These are phyloP conservation scores for Drosophila rubida DNA, from an alignment of 2,888 invertebrate genomes.

Conservation along the genomic window DNA sequence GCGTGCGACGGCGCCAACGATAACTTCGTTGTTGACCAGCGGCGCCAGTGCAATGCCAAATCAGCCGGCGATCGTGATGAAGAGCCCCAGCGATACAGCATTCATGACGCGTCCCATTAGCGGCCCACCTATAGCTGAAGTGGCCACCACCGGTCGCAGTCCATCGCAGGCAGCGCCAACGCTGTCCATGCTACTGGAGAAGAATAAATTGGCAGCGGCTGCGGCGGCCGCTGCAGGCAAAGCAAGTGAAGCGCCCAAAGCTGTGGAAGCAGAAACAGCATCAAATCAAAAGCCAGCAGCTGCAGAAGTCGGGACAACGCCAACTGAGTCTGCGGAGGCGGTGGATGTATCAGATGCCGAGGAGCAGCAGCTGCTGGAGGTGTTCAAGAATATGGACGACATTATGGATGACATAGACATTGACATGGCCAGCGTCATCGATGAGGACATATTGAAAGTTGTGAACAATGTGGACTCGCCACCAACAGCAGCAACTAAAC, in stretches of 20 bases:
- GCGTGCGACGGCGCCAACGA: slow-evolving; percentile 83
- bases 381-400: slow-evolving; percentile 82
- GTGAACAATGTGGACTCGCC: slow-evolving; percentile 76
- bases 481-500: slow-evolving; percentile 29
- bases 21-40: slow-evolving; percentile 84
- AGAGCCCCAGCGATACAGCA: slow-evolving; percentile 68
- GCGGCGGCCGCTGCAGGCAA: slow-evolving; percentile 13
- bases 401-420: slow-evolving; percentile 84
- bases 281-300: slow-evolving; percentile 40
- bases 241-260: slow-evolving; percentile 24
- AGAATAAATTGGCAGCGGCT: slow-evolving; percentile 80
- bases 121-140: slow-evolving; percentile 78
- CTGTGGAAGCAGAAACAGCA: slow-evolving; percentile 10
- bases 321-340: slow-evolving; percentile 1
- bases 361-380: slow-evolving; percentile 83
- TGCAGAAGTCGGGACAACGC: slow-evolving; percentile 10
- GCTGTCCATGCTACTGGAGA: slow-evolving; percentile 89
- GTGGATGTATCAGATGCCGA: slow-evolving; percentile 78
- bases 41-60: slow-evolving; percentile 72
- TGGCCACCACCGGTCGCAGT: slow-evolving; percentile 78
- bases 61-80: slow-evolving; percentile 71
- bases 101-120: slow-evolving; percentile 82
- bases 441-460: slow-evolving; percentile 82
- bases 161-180: slow-evolving; percentile 91
- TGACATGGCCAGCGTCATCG: slow-evolving; percentile 82